phyloP scores from a whole-genome alignment of 1,140 invertebrate species.

The Zeugodacus cucurbitae region DNA sequence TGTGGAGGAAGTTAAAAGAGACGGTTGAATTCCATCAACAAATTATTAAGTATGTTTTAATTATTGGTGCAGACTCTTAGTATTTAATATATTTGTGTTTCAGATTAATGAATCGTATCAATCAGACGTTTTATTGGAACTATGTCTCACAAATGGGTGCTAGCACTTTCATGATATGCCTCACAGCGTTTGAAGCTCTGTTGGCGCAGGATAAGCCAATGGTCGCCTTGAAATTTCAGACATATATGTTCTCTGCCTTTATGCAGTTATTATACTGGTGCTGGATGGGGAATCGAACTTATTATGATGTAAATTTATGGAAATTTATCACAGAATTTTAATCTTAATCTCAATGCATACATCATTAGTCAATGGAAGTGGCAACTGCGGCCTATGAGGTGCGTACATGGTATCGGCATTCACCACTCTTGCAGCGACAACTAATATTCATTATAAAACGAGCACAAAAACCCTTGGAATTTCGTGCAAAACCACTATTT shows the following conservation, averaged over 20 bases:
- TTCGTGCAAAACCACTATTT: conserved; percentile 50
- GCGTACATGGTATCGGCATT: conserved; percentile 51
- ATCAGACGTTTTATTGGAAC: conserved; percentile 50
- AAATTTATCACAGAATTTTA: not conserved
- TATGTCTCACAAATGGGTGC: conserved; percentile 54
- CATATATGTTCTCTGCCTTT: conserved; percentile 51
- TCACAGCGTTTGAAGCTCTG: conserved; percentile 56
- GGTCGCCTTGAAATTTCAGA: conserved; percentile 52
- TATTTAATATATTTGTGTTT: not conserved
- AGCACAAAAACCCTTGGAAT: conserved; percentile 52
- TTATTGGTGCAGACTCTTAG: not conserved
- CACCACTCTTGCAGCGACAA: conserved; percentile 49
- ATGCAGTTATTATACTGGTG: conserved; percentile 57
- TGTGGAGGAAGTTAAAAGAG: not conserved
- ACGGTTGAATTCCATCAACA: conserved; percentile 53
- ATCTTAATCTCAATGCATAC: not conserved
- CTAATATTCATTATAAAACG: conserved; percentile 54
- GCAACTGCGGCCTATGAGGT: conserved; percentile 54
- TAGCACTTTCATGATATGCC: conserved; percentile 55
- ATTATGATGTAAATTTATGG: conserved; percentile 45
- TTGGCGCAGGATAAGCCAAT: conserved; percentile 51
- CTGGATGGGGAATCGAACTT: conserved; percentile 50
- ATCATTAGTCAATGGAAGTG: conserved; percentile 52
- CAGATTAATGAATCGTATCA: conserved; percentile 49
- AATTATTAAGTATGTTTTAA: conserved; percentile 50